Percentiles rank a stretch among this genome's conserved stretches.
These are phyloP conservation scores for Bilobella aurantiaca DNA, from an alignment of 1,140 invertebrate species.

Conservation along the genomic window DNA sequence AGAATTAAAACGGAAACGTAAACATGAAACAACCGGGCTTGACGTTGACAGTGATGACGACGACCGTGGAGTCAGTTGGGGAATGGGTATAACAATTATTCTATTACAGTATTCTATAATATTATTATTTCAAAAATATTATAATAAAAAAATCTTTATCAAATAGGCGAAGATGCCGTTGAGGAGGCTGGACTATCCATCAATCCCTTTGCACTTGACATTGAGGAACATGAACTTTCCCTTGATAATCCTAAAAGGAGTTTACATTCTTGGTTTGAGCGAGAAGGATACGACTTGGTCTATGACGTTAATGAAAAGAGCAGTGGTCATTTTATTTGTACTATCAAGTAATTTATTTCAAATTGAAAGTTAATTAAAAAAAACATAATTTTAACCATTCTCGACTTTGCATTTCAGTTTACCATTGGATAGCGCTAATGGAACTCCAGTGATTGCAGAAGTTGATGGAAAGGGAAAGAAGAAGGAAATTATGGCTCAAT, in stretches of 20 bases:
- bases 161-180: slow-evolving; percentile 72
- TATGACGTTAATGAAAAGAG: slow-evolving; percentile 75
- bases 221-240: slow-evolving; percentile 55
- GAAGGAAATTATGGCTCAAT: slow-evolving; percentile 85
- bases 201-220: slow-evolving; percentile 63
- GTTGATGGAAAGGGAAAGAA: slow-evolving; percentile 81
- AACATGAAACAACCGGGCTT: slow-evolving; percentile 42
- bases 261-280: slow-evolving; percentile 83
- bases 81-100: slow-evolving; percentile 55
- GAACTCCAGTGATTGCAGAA: slow-evolving; percentile 66
- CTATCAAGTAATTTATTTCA: slow-evolving; percentile 47
- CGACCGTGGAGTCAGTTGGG: slow-evolving; percentile 74
- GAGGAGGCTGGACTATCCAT: slow-evolving; percentile 66
- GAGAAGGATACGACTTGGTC: slow-evolving; percentile 75
- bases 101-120: slow-evolving; percentile 16
- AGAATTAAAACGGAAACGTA: slow-evolving; percentile 46
- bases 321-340: slow-evolving; percentile 61
- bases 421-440: slow-evolving; percentile 67
- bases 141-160: too few species aligned
- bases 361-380: too few species aligned
- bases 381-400: too few species aligned
- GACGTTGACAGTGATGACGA: slow-evolving; percentile 47
- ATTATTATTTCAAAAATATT: too few species aligned
- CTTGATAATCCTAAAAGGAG: slow-evolving; percentile 92
- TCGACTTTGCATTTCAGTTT: too few species aligned